A percentile compares a stretch with the other conserved stretches of the same genome.
Conservation (phyloP, 2,797 vertebrate genomes). For the Hippocampus kuda region DNA sequence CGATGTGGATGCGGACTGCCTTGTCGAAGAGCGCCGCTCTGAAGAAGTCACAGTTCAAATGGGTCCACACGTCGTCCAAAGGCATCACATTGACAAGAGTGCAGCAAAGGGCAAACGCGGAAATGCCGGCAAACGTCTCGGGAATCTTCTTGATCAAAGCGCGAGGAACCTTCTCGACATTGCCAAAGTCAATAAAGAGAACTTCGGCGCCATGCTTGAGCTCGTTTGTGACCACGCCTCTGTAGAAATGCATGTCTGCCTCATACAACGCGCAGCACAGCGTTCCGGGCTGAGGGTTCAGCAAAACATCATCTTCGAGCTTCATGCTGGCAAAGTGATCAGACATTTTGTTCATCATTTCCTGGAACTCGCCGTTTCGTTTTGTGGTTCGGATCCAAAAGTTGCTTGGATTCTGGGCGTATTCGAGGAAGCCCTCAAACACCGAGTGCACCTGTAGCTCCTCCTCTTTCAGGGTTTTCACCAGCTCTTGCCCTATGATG, state of each 20-base stretch:
- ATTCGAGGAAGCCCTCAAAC: constrained; percentile 69
- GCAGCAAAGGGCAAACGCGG: constrained; percentile 78
- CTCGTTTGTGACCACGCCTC: constrained; percentile 69
- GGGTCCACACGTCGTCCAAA: constrained; percentile 71
- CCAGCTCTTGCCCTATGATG: constrained; percentile 18
- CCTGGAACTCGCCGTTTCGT: constrained; percentile 69
- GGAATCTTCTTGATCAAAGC: constrained; percentile 77
- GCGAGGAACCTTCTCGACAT: constrained; percentile 74
- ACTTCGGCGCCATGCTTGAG: constrained; percentile 64
- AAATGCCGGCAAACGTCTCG: constrained; percentile 62
- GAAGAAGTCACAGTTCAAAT: constrained; percentile 67
- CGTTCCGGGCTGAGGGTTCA: constrained; percentile 68
- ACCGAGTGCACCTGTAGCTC: constrained; percentile 55
- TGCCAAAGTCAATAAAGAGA: constrained; percentile 86
- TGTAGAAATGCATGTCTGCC: constrained; percentile 76
- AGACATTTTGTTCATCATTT: constrained; percentile 69
- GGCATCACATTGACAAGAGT: constrained; percentile 69
- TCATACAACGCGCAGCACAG: constrained; percentile 82
- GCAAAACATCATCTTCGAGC: constrained; percentile 68
- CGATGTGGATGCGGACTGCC: constrained; percentile 62
- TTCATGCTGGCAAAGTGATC: constrained; percentile 58
- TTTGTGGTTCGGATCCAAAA: constrained; percentile 80
- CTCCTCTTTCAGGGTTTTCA: constrained; percentile 46
- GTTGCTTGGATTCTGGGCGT: constrained; percentile 72
- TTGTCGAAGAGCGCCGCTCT: constrained; percentile 65